Conservation (phyloP, 2,797 vertebrate species). For the Sebastes miniatus region DNA sequence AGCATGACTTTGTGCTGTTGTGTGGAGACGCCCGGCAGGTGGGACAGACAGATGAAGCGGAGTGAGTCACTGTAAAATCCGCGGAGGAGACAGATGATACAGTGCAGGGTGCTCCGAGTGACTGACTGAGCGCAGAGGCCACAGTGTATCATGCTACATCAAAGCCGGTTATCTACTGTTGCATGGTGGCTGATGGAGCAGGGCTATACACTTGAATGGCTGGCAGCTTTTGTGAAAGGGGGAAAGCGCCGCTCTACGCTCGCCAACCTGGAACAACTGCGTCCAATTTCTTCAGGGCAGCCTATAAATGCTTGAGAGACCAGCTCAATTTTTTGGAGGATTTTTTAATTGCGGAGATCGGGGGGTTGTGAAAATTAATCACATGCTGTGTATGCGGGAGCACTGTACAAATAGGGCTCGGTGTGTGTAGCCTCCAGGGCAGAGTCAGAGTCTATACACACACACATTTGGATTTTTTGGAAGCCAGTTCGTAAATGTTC, state of each 20-base stretch:
- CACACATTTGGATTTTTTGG: slow-evolving; percentile 18
- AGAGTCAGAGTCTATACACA: neutral
- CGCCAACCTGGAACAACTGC: slow-evolving; percentile 33
- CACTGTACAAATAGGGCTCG: slow-evolving; percentile 1
- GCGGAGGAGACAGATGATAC: slow-evolving; percentile 61
- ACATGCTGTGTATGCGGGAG: slow-evolving; percentile 7
- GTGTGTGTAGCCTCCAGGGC: neutral
- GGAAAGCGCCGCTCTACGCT: neutral
- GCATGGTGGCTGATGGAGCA: slow-evolving; percentile 30
- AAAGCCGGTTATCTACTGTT: slow-evolving; percentile 49
- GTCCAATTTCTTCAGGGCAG: slow-evolving; percentile 46
- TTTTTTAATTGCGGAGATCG: slow-evolving; percentile 48
- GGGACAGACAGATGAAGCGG: slow-evolving; percentile 46
- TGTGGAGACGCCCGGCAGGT: slow-evolving; percentile 48
- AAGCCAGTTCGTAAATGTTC: neutral
- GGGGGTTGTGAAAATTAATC: slow-evolving; percentile 53
- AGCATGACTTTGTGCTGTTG: slow-evolving; percentile 52
- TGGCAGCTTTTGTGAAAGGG: slow-evolving; percentile 44
- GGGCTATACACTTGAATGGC: slow-evolving; percentile 14
- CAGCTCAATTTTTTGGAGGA: slow-evolving; percentile 28
- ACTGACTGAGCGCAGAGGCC: slow-evolving; percentile 44
- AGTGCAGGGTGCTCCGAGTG: slow-evolving; percentile 34
- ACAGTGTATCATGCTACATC: slow-evolving; percentile 44
- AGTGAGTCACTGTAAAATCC: slow-evolving; percentile 50
- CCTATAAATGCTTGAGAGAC: slow-evolving; percentile 17